Base-by-base conservation (phyloP, 2,113 vertebrate genomes). In the Mixornis gularis region DNA sequence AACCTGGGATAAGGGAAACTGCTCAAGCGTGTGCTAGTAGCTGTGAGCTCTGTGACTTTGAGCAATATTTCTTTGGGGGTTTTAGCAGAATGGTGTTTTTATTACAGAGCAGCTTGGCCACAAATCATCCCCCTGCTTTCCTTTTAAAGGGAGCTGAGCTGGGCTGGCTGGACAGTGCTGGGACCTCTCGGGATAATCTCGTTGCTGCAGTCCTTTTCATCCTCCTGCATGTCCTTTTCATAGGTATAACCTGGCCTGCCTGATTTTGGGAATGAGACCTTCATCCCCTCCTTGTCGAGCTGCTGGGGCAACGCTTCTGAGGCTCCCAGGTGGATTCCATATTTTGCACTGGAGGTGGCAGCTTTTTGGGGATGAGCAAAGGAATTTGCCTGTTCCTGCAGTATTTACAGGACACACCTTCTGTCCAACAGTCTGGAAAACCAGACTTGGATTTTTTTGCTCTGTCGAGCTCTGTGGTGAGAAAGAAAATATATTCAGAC, bases 281-380 rank as follows among this genome's bases (percentile, higher is more conserved):
- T 17, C 14, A 27, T 41, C 41, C 12, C 46, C 51, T 51, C 25
- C 65, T 44, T 17, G 26, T n/a, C 3, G 16, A 6, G 3, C 3
- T 43, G 59, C 32, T 17, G 5, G 17, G 14, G 29, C 64, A 5
- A 66, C 3, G 0, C 24, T 38, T 49, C 7, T 8, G 6, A 15
- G 70, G 12, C 16, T 30, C 22, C 36, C 1, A 0, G 36, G n/a
- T 21, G 32, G 8, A 13, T 30, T 62, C 58, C 0, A 0, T 32
- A 0, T 55, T 68, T 22, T 46, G 43, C 0, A 0, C 41, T 18
- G 29, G 30, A 71, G 56, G 9, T 10, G 1, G 17, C 73, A 66
- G 43, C 66, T 55, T 71, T 72, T 43, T 17, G 16, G 79, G 52
- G 58, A 3, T 34, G 36, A 62, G 16, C 9, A 15, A 16, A 43